phyloP scores from a whole-genome alignment of 2,888 invertebrate genomes.

The Amphimallon solstitiale region DNA sequence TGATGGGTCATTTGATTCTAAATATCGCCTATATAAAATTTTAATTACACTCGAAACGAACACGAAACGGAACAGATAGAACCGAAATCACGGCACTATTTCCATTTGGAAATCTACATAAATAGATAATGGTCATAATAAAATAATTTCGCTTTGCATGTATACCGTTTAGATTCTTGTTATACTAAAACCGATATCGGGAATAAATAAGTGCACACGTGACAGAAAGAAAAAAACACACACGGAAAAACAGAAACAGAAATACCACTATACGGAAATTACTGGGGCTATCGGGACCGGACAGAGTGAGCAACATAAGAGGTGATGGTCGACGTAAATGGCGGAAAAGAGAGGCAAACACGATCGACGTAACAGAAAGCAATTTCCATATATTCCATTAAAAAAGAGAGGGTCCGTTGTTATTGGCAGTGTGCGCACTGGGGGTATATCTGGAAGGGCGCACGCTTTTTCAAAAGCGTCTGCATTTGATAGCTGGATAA shows the following conservation, averaged over 20 bases:
- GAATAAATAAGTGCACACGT: background rate
- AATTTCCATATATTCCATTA: slow-evolving; percentile 52
- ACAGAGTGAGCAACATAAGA: background rate
- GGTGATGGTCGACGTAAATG: background rate
- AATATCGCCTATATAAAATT: too few relatives aligned
- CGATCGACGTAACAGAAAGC: slow-evolving; percentile 4
- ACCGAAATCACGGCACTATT: too few relatives aligned
- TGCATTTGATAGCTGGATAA: slow-evolving; percentile 61
- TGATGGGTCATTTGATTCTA: too few relatives aligned
- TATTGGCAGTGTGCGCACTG: slow-evolving; percentile 60
- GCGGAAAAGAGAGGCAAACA: background rate
- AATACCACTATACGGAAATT: background rate
- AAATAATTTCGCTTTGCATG: too few relatives aligned
- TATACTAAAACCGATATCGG: too few relatives aligned
- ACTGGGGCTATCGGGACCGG: too few relatives aligned
- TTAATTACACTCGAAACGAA: too few relatives aligned
- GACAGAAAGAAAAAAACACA: background rate
- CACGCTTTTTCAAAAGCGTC: slow-evolving; percentile 52
- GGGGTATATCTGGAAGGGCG: slow-evolving; percentile 47
- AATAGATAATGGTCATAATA: too few relatives aligned
- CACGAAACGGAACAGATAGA: too few relatives aligned
- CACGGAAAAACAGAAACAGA: background rate
- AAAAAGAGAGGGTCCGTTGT: slow-evolving; percentile 55
- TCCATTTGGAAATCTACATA: too few relatives aligned
- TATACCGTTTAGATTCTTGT: too few relatives aligned